Evolutionary conservation across 2,888 invertebrate species (phyloP), one percentile per base, ranked within the genome.

Genomic region (Sphinx pinastri): DNA sequence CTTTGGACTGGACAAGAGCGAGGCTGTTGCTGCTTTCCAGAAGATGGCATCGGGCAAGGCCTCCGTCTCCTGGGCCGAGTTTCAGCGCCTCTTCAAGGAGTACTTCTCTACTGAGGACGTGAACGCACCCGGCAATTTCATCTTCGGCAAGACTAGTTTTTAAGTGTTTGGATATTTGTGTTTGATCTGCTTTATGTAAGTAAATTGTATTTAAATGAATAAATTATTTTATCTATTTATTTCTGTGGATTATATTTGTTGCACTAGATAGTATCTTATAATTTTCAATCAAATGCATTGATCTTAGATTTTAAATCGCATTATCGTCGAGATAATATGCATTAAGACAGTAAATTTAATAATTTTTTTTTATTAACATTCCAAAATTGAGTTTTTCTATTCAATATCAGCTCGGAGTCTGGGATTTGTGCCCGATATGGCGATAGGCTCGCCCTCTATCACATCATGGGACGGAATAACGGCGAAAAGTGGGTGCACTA

Each of bases 71-170:
- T 96, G 96, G 87, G 95, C 96, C n/a, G 96, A 97, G 87, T 98
- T 98, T 87, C 95, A 96, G 77, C 93, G 93, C 71, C 95, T 98
- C 76, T 98, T 97, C 97, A 96, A 96, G 87, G 97, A 98, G 83
- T 98, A 97, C 73, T 88, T 88, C 78, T 68, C 82, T 0, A 77
- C 87, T 10, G 97, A 98, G 81, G 96, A 88, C 67, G 81, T 75
- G 7, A 80, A 75, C 45, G 86, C 85, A 0, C 77, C 88, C 0
- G 88, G 88, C 0, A 88, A 88, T 93, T 97, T 94, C 91, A 97
- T 98, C 86, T 98, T 98, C 84, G 98, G 98, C 55, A 87, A 83
- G 71, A 79, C 83, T 55, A 85, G 81, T 72, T 86, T 76, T 71
- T 86, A 76, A 79, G 13, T 59, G 45, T 47, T 63, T 10, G 25